phyloP scores from a whole-genome alignment of 92 coral and sea anemone genomes.

The Porites rus region DNA sequence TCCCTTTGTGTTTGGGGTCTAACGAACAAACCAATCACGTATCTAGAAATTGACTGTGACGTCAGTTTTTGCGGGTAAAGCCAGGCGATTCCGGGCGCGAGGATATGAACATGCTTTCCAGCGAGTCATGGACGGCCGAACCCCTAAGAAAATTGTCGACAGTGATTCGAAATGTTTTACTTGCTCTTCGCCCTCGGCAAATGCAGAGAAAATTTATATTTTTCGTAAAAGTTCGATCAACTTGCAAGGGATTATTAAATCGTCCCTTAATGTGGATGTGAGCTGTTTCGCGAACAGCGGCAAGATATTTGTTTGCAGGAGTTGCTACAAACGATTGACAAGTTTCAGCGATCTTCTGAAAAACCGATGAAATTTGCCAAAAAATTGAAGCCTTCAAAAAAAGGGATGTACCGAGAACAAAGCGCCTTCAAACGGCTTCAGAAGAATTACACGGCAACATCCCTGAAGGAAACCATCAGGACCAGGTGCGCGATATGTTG shows the following conservation, averaged over 20 bases:
- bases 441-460: background rate
- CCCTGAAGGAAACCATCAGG: background rate
- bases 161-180: slow-evolving; percentile 15
- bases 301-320: background rate
- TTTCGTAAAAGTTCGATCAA: slow-evolving; percentile 32
- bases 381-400: background rate
- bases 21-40: too few relatives aligned
- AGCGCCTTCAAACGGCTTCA: too few relatives aligned
- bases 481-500: too few relatives aligned
- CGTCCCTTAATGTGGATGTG: slow-evolving; percentile 36
- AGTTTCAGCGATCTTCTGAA: too few relatives aligned
- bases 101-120: too few relatives aligned
- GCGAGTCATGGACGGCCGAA: background rate
- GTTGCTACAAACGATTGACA: slow-evolving; percentile 39
- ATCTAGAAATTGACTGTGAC: too few relatives aligned
- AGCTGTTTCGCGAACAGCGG: too few relatives aligned
- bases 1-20: too few relatives aligned
- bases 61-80: too few relatives aligned
- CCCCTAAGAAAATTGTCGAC: slow-evolving; percentile 37
- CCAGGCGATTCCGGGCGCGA: too few relatives aligned
- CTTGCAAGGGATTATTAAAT: slow-evolving; percentile 2
- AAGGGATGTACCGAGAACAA: slow-evolving; percentile 4
- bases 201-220: background rate
- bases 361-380: too few relatives aligned
- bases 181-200: background rate